A percentile compares a stretch with the other conserved stretches of the same genome.
These are phyloP conservation scores for Tolmerus cingulatus DNA, from an alignment of 2,888 invertebrate genomes.

Conservation along the genomic window DNA sequence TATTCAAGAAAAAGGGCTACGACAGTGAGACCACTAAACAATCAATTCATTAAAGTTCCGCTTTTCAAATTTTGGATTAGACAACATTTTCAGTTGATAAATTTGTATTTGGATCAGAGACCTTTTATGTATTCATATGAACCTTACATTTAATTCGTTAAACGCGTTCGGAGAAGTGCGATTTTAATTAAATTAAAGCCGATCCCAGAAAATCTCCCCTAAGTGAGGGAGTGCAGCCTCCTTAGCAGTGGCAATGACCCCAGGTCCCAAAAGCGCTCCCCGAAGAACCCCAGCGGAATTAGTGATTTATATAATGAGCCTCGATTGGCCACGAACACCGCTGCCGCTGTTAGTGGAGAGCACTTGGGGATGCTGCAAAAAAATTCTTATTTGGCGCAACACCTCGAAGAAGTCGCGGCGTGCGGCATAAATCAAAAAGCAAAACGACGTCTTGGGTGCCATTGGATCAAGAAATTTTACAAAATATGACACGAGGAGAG, in stretches of 20 bases:
- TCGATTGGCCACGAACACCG: neutral
- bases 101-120: no score
- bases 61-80: no score
- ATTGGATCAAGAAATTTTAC: neutral
- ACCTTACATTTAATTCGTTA: no score
- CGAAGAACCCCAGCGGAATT: neutral
- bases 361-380: neutral
- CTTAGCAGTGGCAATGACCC: conserved; percentile 22
- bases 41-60: no score
- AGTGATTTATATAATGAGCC: conserved; percentile 28
- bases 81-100: no score
- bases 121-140: no score
- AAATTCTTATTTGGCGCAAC: neutral
- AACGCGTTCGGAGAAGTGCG: neutral
- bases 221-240: neutral
- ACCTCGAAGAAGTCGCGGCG: neutral
- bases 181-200: neutral
- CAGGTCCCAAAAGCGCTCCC: neutral
- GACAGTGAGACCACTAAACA: no score
- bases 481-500: neutral
- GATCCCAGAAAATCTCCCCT: neutral
- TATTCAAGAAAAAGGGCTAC: no score
- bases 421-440: neutral
- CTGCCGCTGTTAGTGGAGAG: neutral
- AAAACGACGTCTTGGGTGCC: neutral